phyloP scores from a whole-genome alignment of 2,113 vertebrate species.

The Lophochroa leadbeateri region DNA sequence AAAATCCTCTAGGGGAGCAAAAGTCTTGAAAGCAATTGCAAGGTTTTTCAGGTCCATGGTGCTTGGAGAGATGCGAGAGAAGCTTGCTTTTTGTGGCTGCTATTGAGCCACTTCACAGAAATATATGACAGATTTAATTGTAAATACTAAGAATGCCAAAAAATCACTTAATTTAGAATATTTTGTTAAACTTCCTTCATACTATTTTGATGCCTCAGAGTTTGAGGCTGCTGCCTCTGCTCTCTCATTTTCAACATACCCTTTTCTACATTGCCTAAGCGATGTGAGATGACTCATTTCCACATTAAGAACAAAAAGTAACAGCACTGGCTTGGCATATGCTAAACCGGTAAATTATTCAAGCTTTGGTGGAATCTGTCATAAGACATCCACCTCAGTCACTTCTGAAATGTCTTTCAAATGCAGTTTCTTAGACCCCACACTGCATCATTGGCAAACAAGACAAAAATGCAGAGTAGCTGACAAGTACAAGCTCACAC shows the following conservation, averaged over 20 bases:
- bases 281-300: neutral
- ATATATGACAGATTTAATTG: neutral
- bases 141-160: neutral
- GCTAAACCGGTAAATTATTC: neutral
- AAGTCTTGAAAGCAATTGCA: neutral
- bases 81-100: neutral
- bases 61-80: neutral
- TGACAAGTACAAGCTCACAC: neutral
- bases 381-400: neutral
- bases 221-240: neutral
- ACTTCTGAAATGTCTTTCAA: neutral
- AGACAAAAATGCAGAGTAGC: neutral
- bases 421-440: neutral
- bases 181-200: neutral
- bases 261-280: neutral
- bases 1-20: accelerated
- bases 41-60: neutral
- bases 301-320: neutral
- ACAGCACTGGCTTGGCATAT: neutral
- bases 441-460: neutral
- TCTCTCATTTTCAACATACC: neutral
- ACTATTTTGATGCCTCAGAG: neutral
- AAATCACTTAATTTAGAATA: neutral
- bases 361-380: neutral
- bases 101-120: neutral